Evolutionary conservation across 2,888 invertebrate species (phyloP), one percentile per base, ranked within the genome.

Genomic region (Stramonita haemastoma): DNA sequence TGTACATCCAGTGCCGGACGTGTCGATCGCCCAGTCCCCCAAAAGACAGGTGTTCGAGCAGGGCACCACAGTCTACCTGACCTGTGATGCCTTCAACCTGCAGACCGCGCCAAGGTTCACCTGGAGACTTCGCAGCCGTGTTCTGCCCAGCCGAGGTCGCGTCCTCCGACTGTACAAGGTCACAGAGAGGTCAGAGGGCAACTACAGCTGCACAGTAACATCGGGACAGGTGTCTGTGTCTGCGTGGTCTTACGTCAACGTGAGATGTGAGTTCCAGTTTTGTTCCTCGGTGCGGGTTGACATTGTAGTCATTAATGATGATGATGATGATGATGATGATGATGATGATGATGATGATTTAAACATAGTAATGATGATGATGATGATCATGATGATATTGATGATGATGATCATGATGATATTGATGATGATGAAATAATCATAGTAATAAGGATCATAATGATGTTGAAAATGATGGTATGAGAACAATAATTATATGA

Each of bases 21-120:
- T 89, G 32, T 89, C 85, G 57, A 89, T 89, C 70, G 85, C 32
- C 89, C 46, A 36, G 36, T 2, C n/a, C 11, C 89, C 84, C 22
- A 73, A 83, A 46, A 8, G 0, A 0, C 6, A 22, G 15, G 32
- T 85, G 32, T 34, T 56, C 32, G 85, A 89, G 8, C 70, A 70
- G 8, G 77, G 73, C 32, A 34, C 85, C 22, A 46, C 46, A 0
- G 85, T 85, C 26, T 15, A 36, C 15, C 77, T 89, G 4, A 57
- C 66, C 29, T 89, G 89, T 15, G 77, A 85, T 32, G 89, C 70
- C n/a, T 85, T 73, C 56, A 73, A 57, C 73, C 70, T 89, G 56
- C 17, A 19, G 5, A 85, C 66, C 4, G 73, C 56, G 0, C 73
- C 85, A 0, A 17, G 0, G 4, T 34, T 73, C 57, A 56, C 85